Percentiles rank a stretch among this genome's conserved stretches.
Conservation (phyloP, 92 coral and sea anemone species). For the Galaxea fascicularis region DNA sequence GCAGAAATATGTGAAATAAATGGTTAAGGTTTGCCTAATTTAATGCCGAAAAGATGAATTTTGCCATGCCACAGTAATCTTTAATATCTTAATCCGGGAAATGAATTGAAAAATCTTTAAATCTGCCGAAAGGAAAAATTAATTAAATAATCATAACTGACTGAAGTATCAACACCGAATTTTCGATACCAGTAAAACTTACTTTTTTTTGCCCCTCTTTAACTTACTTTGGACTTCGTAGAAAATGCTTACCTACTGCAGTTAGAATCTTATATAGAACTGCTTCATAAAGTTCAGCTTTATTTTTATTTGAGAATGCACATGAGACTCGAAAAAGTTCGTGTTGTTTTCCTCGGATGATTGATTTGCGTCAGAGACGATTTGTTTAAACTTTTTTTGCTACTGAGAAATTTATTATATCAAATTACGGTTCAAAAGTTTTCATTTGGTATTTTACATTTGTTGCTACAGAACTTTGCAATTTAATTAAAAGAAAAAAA, state of each 20-base stretch:
- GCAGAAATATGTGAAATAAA: too few relatives aligned
- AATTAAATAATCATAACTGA: too few relatives aligned
- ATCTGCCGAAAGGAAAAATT: too few relatives aligned
- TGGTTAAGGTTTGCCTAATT: too few relatives aligned
- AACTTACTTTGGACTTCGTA: background rate
- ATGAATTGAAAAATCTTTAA: too few relatives aligned
- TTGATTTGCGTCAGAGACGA: background rate
- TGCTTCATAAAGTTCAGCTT: background rate
- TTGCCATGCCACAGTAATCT: too few relatives aligned
- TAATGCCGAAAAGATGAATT: too few relatives aligned
- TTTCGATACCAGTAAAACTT: background rate
- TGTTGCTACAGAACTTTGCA: background rate
- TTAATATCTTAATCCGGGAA: too few relatives aligned
- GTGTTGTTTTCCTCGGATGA: background rate
- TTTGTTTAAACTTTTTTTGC: background rate
- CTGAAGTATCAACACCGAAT: background rate
- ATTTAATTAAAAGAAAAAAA: background rate
- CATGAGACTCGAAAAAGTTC: conserved; percentile 51
- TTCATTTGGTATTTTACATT: background rate
- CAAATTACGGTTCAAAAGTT: background rate
- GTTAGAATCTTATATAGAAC: background rate
- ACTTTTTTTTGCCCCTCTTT: background rate
- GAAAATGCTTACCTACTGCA: background rate
- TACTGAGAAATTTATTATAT: background rate
- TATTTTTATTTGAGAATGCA: conserved; percentile 11